Evolutionary conservation across 1,140 invertebrate species (phyloP).

Genomic region (Aporrectodea caliginosa): DNA sequence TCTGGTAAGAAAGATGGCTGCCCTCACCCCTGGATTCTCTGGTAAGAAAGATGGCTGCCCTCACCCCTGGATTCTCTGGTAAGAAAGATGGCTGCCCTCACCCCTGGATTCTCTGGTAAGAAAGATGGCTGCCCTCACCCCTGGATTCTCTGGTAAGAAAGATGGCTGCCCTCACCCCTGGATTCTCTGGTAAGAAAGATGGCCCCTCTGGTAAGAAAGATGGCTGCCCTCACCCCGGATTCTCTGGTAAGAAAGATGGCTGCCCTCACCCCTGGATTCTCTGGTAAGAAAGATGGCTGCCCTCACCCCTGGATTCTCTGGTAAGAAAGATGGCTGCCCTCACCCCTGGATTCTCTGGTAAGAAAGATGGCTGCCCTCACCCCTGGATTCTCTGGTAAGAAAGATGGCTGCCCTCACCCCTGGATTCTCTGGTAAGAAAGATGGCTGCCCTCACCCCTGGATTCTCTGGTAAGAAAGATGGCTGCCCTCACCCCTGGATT

Average conservation of each 20-base stretch:
- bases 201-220: slow-evolving; percentile 63
- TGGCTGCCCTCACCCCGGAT: slow-evolving; percentile 71
- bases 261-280: no score
- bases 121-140: no score
- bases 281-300: slow-evolving; percentile 64
- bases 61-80: not conserved
- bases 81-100: no score
- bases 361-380: slow-evolving; percentile 56
- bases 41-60: no score
- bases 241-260: slow-evolving; percentile 68
- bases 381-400: no score
- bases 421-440: slow-evolving; percentile 69
- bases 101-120: not conserved
- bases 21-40: not conserved
- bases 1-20: no score
- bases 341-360: no score
- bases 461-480: slow-evolving; percentile 67
- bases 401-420: slow-evolving; percentile 56
- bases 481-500: no score
- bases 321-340: slow-evolving; percentile 60
- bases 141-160: not conserved
- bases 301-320: no score
- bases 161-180: no score
- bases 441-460: slow-evolving; percentile 56
- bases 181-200: slow-evolving; percentile 62